phyloP scores from a whole-genome alignment of 2,797 vertebrate genomes.

The Sebastes kiyomatsui region DNA sequence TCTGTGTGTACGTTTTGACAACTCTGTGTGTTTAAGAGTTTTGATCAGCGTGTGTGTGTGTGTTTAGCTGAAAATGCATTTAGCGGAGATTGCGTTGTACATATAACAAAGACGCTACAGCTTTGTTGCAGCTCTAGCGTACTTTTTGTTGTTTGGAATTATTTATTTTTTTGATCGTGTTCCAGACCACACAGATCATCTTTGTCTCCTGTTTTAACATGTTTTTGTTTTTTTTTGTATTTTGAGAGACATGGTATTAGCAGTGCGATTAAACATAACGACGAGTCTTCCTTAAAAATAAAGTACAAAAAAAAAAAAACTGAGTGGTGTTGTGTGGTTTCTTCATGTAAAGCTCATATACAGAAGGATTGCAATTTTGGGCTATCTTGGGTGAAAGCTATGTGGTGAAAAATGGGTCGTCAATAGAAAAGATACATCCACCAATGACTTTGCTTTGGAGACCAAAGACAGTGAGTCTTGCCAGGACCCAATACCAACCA shows the following conservation, averaged over 20 bases:
- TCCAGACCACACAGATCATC: slow-evolving; percentile 14
- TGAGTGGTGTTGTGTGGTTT: not conserved
- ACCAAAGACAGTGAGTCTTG: not conserved
- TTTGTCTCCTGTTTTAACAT: slow-evolving; percentile 1
- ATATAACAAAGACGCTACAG: not conserved
- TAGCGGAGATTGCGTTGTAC: not conserved
- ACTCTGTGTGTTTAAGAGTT: not conserved
- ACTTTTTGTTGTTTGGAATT: slow-evolving; percentile 3
- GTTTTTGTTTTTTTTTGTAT: not conserved
- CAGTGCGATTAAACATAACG: not conserved
- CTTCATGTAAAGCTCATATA: not conserved
- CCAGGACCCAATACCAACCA: not conserved
- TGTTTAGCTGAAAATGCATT: slow-evolving; percentile 4
- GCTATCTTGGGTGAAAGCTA: not conserved
- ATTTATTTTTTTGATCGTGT: slow-evolving; percentile 37
- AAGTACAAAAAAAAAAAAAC: not conserved
- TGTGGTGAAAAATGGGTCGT: not conserved
- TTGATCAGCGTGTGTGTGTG: not conserved
- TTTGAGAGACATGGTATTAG: slow-evolving; percentile 2
- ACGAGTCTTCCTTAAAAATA: slow-evolving; percentile 67
- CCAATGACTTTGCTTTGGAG: not conserved
- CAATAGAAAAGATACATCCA: not conserved
- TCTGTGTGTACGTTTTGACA: not conserved
- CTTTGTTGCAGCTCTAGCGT: slow-evolving; percentile 3
- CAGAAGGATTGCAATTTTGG: not conserved